phyloP scores from a whole-genome alignment of 1,140 invertebrate genomes.

The Armadillidium nasatum region DNA sequence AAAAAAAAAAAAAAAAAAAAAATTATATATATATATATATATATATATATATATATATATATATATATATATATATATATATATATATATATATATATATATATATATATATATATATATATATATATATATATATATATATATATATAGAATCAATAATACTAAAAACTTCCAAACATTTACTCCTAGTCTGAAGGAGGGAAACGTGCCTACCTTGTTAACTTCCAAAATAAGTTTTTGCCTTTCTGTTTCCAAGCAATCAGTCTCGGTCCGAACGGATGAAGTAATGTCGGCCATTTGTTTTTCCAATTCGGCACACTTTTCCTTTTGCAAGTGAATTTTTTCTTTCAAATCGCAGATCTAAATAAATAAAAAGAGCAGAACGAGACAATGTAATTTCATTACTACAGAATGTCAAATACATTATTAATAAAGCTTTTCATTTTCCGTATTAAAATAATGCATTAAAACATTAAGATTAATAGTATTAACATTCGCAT shows the following conservation, averaged over 20 bases:
- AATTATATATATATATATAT: conserved; percentile 15
- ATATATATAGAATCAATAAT: background rate
- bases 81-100: conserved; percentile 9
- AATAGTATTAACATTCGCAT: too few species aligned
- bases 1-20: too few species aligned
- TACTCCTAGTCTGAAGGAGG: background rate
- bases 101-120: conserved; percentile 11
- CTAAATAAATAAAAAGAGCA: conserved; percentile 21
- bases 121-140: conserved; percentile 15
- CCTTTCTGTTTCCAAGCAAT: conserved; percentile 56
- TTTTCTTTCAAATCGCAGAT: conserved; percentile 62
- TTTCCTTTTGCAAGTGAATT: conserved; percentile 60
- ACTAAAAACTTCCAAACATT: background rate
- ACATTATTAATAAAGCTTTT: too few species aligned
- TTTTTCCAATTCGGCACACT: conserved; percentile 62
- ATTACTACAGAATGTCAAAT: too few species aligned
- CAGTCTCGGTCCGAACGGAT: conserved; percentile 60
- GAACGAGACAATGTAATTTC: background rate
- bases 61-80: conserved; percentile 11
- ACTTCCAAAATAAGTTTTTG: conserved; percentile 58
- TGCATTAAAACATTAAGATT: too few species aligned
- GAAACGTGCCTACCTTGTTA: conserved; percentile 36
- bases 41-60: conserved; percentile 12
- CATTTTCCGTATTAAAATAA: too few species aligned
- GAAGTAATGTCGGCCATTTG: conserved; percentile 60